Evolutionary conservation across 64 coral and sea anemone species (phyloP), one percentile per base, ranked within the genome.

Genomic region (Pocillopora verrucosa): DNA sequence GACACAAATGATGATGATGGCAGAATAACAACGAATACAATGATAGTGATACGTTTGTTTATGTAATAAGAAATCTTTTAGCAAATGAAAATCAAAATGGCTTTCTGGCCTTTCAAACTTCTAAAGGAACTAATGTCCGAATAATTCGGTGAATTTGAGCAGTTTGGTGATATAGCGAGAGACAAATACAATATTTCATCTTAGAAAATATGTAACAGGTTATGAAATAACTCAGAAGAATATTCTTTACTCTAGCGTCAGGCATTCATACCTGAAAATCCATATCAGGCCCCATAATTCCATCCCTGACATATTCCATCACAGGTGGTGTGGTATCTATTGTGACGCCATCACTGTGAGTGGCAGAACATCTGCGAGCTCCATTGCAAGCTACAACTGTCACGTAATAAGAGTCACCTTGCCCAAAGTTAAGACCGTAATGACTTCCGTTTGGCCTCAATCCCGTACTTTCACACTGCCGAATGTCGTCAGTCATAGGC

Each of bases 291-390:
- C 94, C 97, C 80, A 99, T 92, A 11, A 99, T 86, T 34, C 97
- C 97, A 91, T 99, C 97, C 86, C 94, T 92, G 88, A 99, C 94
- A n/a, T 95, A 99, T 56, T 93, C 62, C 88, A 99, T 85, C 10
- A 76, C 74, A 38, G 97, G 97, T 20, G 94, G 97, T 58, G 97
- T 95, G 4, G 84, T 87, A 91, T 96, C 95, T 74, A 96, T 96
- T 22, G 78, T 61, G 72, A 96, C 95, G 72, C 95, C 95, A 77
- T 96, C 87, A 88, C 88, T 93, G 81, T 81, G 45, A 56, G 65
- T 73, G 24, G 95, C 97, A 86, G 97, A 86, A 91, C 97, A 99
- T 82, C 94, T 83, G 38, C 94, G 87, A 84, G 97, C 97, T 89
- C 88, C 86, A 82, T 99, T 99, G 61, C 97, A 99, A 75, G 94